Evolutionary conservation across 1,140 invertebrate species (phyloP).

Genomic region (Trichonephila clavata): DNA sequence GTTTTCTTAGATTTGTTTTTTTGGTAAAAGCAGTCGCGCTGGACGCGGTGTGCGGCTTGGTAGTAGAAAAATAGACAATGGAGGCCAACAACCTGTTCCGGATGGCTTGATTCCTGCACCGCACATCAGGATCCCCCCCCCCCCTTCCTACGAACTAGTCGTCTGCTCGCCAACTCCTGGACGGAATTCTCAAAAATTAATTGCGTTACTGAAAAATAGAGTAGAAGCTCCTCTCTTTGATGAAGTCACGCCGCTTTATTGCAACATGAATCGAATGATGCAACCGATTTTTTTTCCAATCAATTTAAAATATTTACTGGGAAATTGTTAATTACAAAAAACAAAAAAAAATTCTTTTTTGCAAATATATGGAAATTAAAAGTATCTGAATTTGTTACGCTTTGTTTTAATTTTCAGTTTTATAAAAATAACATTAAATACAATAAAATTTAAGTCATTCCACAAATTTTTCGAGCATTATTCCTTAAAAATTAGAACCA

Average conservation of each 20-base stretch:
- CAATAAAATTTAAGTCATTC: no score
- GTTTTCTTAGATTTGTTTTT: neutral
- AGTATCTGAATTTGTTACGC: no score
- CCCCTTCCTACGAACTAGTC: neutral
- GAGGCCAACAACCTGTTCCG: constrained; percentile 56
- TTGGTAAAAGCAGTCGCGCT: neutral
- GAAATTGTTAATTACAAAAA: no score
- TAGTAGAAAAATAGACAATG: constrained; percentile 24
- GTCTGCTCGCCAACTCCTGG: neutral
- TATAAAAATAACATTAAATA: no score
- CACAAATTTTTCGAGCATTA: no score
- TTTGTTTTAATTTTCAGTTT: no score
- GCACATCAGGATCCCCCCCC: neutral
- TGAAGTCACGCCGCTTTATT: neutral
- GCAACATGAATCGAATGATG: no score
- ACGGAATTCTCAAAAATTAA: neutral
- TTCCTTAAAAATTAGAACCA: no score
- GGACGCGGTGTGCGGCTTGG: neutral
- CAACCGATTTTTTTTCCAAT: no score
- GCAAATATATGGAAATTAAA: no score
- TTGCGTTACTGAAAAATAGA: neutral
- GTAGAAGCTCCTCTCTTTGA: neutral
- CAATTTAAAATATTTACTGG: no score
- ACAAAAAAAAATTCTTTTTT: no score
- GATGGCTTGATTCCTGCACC: constrained; percentile 40